phyloP scores from a whole-genome alignment of 92 coral and sea anemone genomes.

The Porites cylindrica region DNA sequence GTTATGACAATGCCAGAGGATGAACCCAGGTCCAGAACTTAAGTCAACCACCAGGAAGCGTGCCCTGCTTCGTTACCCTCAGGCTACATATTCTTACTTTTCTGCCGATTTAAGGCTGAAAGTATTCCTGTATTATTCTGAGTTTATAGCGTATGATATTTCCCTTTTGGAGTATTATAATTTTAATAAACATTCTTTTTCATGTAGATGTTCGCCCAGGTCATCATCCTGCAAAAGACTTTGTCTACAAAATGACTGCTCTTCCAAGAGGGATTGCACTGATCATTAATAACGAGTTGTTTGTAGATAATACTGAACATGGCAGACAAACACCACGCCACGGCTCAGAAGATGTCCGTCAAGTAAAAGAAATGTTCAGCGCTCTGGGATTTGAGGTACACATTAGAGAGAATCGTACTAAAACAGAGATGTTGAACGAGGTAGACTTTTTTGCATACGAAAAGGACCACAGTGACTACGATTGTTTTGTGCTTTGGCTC shows the following conservation, averaged over 20 bases:
- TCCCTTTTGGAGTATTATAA: no score
- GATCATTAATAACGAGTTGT: slow-evolving; percentile 71
- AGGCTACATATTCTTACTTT: no score
- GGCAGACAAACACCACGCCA: not conserved
- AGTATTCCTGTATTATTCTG: no score
- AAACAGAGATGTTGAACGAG: slow-evolving; percentile 12
- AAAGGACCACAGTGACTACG: slow-evolving; percentile 48
- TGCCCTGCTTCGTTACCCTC: no score
- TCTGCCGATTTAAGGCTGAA: no score
- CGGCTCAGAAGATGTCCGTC: slow-evolving; percentile 77
- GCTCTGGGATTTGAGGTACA: slow-evolving; percentile 51
- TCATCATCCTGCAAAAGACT: not conserved
- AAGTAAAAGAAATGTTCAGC: slow-evolving; percentile 46
- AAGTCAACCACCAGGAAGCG: no score
- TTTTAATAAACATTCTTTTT: no score
- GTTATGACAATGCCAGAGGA: no score
- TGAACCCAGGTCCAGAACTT: no score
- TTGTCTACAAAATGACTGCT: slow-evolving; percentile 67
- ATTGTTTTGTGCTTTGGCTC: slow-evolving; percentile 76
- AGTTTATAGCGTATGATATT: no score
- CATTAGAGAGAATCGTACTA: not conserved
- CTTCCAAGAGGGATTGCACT: slow-evolving; percentile 76
- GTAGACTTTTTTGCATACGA: not conserved
- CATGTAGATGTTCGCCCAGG: not conserved
- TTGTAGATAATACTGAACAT: not conserved